Conservation (phyloP, 2,888 invertebrate species). For the Lithophane leautieri region DNA sequence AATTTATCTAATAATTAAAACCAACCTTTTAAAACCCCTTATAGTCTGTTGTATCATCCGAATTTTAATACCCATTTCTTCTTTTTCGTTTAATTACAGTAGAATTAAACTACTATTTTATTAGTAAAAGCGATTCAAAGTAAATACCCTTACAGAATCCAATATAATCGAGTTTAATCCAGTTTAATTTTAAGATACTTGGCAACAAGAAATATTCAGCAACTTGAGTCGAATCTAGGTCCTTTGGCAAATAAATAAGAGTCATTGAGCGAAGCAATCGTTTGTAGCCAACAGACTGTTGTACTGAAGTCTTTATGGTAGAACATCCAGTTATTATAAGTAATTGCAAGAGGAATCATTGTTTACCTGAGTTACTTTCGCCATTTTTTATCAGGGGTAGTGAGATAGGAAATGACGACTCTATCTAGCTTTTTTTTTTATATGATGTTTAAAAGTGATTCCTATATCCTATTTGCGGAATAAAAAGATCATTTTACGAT, state of each 20-base stretch:
- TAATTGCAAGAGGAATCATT: not conserved
- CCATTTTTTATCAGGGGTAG: not conserved
- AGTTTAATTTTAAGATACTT: constrained; percentile 58
- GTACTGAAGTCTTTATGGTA: not conserved
- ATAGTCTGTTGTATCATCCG: not conserved
- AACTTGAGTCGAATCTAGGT: constrained; percentile 50
- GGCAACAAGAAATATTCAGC: constrained; percentile 55
- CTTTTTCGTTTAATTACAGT: constrained; percentile 22
- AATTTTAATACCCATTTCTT: constrained; percentile 29
- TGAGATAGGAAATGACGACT: not conserved
- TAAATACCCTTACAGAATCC: constrained; percentile 29
- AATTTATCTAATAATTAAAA: not conserved
- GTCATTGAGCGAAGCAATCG: constrained; percentile 50
- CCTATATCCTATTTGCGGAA: not conserved
- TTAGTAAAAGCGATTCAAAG: constrained; percentile 42
- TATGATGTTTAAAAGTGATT: not conserved
- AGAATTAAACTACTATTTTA: constrained; percentile 38
- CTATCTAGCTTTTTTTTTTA: not conserved
- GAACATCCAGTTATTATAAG: not conserved
- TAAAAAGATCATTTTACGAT: not conserved
- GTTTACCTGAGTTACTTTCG: not conserved
- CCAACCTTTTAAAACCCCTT: not conserved
- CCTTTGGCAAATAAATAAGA: constrained; percentile 58
- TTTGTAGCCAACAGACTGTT: constrained; percentile 36
- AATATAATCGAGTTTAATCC: constrained; percentile 41